These are phyloP conservation scores for Diprion similis DNA, from an alignment of 1,140 invertebrate species.

Conservation along the genomic window DNA sequence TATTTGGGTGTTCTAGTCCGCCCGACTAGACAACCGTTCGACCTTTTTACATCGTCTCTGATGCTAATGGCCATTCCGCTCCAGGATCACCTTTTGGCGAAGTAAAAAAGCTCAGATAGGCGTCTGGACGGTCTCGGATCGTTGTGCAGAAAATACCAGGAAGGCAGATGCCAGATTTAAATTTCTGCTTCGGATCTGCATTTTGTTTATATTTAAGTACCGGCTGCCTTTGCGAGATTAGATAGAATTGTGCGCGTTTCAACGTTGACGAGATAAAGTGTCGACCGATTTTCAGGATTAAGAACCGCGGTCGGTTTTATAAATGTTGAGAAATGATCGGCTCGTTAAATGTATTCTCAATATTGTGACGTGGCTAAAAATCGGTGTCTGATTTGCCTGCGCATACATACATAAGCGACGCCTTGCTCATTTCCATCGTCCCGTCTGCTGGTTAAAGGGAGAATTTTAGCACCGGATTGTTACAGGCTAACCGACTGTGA, in stretches of 20 bases:
- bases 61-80: constrained; percentile 53
- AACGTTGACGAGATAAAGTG: no score
- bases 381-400: constrained; percentile 38
- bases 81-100: constrained; percentile 39
- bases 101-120: constrained; percentile 30
- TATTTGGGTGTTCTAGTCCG: constrained; percentile 37
- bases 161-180: constrained; percentile 35
- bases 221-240: no score
- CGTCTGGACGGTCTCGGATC: constrained; percentile 21
- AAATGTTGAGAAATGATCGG: constrained; percentile 24
- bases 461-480: no score
- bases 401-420: constrained; percentile 22
- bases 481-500: no score
- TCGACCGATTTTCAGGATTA: no score
- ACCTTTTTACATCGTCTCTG: constrained; percentile 30
- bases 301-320: no score
- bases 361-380: constrained; percentile 39
- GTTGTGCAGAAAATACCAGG: constrained; percentile 39
- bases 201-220: constrained; percentile 3
- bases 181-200: constrained; percentile 36
- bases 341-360: constrained; percentile 45
- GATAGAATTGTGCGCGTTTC: no score
- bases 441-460: no score
- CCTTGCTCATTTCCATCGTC: constrained; percentile 23
- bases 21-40: background rate